Evolutionary conservation across 2,113 vertebrate species (phyloP).

Genomic region (Athene noctua): DNA sequence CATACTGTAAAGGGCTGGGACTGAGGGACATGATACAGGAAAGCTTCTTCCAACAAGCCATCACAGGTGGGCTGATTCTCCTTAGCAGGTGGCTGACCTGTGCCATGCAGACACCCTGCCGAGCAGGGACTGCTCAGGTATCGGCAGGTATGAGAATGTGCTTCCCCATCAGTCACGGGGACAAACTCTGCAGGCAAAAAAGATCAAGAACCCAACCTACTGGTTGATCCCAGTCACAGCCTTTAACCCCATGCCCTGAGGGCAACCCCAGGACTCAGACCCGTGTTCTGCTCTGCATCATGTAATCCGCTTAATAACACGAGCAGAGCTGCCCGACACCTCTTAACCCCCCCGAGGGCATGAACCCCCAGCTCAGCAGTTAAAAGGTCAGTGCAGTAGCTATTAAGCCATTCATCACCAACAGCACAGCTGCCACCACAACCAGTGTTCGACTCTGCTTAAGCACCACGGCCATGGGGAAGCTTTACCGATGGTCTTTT

Average conservation of each 20-base stretch:
- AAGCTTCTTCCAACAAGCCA: background rate
- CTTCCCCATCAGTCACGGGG: background rate
- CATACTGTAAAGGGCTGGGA: background rate
- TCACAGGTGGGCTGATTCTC: background rate
- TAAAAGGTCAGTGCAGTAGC: background rate
- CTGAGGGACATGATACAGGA: background rate
- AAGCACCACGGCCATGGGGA: background rate
- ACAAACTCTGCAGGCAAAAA: background rate
- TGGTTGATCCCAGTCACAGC: background rate
- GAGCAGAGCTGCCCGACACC: background rate
- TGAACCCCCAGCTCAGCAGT: background rate
- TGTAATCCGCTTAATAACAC: background rate
- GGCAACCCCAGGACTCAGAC: background rate
- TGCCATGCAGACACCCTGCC: background rate
- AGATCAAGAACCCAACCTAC: background rate
- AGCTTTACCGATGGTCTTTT: rapidly evolving
- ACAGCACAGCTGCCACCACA: background rate
- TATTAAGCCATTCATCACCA: background rate
- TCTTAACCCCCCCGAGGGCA: background rate
- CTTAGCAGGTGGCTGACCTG: background rate
- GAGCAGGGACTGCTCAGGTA: background rate
- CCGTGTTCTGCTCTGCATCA: background rate
- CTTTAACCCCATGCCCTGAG: background rate
- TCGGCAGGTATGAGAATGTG: background rate
- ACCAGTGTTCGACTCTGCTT: background rate